Conservation (phyloP, 2,797 vertebrate species). For the Nasua narica region DNA sequence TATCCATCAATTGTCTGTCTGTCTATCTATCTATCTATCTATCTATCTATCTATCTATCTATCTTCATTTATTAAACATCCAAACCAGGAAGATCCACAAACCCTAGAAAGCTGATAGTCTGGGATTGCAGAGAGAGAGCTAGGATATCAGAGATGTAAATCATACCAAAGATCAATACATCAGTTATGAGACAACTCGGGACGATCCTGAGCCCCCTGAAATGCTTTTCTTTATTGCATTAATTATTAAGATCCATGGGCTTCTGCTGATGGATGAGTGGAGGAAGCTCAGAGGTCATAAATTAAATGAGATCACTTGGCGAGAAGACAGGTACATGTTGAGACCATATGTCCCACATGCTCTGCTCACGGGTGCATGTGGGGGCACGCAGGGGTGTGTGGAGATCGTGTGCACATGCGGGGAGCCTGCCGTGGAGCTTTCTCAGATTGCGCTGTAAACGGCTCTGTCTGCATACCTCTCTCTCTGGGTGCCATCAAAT, state of each 20-base stretch:
- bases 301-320: background rate
- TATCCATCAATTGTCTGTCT: background rate
- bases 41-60: background rate
- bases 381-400: background rate
- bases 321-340: background rate
- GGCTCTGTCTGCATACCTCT: background rate
- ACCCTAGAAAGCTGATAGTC: background rate
- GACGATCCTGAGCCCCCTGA: background rate
- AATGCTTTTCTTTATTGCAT: background rate
- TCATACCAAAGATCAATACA: background rate
- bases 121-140: background rate
- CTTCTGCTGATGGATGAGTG: background rate
- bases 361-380: background rate
- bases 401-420: background rate
- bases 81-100: background rate
- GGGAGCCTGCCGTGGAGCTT: fast-evolving
- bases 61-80: too few relatives aligned
- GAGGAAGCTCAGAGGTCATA: background rate
- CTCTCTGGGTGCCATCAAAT: background rate
- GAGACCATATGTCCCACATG: background rate
- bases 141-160: background rate
- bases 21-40: background rate
- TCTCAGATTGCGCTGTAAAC: fast-evolving
- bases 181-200: too few relatives aligned
- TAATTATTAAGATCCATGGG: background rate